Evolutionary conservation across 2,797 vertebrate genomes (phyloP).

Genomic region (Austrolebias charrua): DNA sequence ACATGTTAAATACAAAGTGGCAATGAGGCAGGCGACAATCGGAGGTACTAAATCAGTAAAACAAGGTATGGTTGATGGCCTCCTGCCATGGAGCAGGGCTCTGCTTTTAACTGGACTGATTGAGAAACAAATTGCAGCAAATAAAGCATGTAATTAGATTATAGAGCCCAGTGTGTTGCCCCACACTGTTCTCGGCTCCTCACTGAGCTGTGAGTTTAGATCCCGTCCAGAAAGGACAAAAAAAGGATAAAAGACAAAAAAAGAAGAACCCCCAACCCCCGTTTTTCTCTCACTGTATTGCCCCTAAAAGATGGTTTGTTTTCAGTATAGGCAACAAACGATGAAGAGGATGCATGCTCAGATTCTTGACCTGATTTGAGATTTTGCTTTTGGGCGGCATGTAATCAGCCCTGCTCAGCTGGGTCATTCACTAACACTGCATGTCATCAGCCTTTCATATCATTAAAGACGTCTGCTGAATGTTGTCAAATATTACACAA

Average conservation of each 20-base stretch:
- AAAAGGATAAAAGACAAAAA: conserved; percentile 9
- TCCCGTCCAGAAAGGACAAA: conserved; percentile 50
- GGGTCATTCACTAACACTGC: conserved; percentile 35
- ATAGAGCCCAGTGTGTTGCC: conserved; percentile 79
- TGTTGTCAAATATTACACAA: no score
- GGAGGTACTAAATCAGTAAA: conserved; percentile 53
- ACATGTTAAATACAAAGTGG: background rate
- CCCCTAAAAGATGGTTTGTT: conserved; percentile 39
- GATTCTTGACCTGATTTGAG: conserved; percentile 51
- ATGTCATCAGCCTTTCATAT: background rate
- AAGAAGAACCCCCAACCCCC: conserved; percentile 14
- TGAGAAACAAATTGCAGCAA: conserved; percentile 97
- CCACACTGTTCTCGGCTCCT: conserved; percentile 41
- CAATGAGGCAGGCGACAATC: background rate
- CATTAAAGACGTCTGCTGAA: no score
- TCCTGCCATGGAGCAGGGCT: conserved; percentile 80
- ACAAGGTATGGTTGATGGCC: conserved; percentile 85
- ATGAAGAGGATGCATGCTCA: conserved; percentile 26
- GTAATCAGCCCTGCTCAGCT: conserved; percentile 29
- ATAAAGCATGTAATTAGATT: conserved; percentile 99
- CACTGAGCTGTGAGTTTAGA: conserved; percentile 62
- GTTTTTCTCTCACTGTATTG: conserved; percentile 28
- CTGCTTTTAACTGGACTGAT: conserved; percentile 89
- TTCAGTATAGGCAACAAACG: conserved; percentile 29
- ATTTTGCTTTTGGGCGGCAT: conserved; percentile 39